Base-by-base conservation (phyloP, 2,113 vertebrate genomes). In the Elephas maximus region DNA sequence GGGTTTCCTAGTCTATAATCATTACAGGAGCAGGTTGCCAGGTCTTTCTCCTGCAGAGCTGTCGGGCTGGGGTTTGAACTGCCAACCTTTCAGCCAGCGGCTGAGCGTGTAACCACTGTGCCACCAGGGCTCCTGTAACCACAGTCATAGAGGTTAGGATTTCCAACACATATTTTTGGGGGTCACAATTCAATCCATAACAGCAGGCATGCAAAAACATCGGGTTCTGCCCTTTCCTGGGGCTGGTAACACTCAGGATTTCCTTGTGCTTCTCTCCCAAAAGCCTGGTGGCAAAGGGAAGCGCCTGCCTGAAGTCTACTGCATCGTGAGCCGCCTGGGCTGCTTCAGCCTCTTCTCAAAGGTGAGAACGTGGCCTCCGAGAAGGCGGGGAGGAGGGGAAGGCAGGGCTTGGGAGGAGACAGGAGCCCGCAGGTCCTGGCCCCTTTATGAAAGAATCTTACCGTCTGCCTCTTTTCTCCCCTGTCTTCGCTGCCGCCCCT, bases 311-410 rank as follows among this genome's bases (percentile, higher is more conserved):
- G 99, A 99, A 97, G 99, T 99, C 60, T 99, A 99, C 99, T 99
- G 99, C 98, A 99, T 99, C 30, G 99, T 99, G 97, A 99, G 99
- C 98, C 99, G 99, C 45, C 99, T 99, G 84, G 99, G 99, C 44
- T 99, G 99, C 98, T 99, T 99, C 96, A 99, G 99, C 97, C 99
- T 99, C 97, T 99, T 99, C 97, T 99, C 99, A 6, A 99, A 99
- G 99, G 99, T 99, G 98, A 98, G 87, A 84, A n/a, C 67, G 62
- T 53, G 62, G 11, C 76, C 80, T 33, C 60, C 48, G 60, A 11
- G 79, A 41, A 48, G 74, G 37, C 23, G 84, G 30, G 71, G 48
- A 91, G 30, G 45, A 23, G 44, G 45, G 74, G 76, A 0, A 20
- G 37, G 18, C 6, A 33, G 57, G 41, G 41, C 12, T 30, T 6